phyloP scores from a whole-genome alignment of 2,797 vertebrate species.

The Pipistrellus kuhlii region DNA sequence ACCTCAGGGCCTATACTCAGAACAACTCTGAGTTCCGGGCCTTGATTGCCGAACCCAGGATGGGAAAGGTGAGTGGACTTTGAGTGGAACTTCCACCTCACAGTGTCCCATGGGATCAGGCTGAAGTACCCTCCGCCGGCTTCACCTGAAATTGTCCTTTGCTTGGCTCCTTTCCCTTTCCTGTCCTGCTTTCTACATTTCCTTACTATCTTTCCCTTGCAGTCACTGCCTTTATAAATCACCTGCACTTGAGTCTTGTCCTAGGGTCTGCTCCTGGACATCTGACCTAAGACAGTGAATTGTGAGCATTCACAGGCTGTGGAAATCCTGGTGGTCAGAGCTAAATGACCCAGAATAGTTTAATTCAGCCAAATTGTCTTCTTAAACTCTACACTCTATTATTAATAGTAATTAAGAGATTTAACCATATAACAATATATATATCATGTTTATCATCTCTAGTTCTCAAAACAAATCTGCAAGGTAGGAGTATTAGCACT shows the following conservation, averaged over 20 bases:
- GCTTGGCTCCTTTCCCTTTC: background rate
- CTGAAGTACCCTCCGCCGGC: background rate
- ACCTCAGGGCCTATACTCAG: conserved; percentile 95
- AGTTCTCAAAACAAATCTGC: background rate
- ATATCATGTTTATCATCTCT: background rate
- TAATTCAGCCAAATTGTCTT: background rate
- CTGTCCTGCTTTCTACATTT: background rate
- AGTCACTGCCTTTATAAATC: background rate
- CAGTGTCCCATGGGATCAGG: background rate
- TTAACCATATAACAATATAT: background rate
- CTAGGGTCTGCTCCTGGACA: background rate
- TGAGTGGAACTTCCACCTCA: background rate
- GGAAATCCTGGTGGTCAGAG: background rate
- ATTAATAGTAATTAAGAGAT: background rate
- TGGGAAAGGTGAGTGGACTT: conserved; percentile 92
- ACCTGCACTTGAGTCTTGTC: background rate
- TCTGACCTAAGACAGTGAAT: background rate
- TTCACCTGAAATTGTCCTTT: background rate
- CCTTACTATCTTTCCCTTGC: background rate
- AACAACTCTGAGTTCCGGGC: conserved; percentile 94
- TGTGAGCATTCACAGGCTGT: background rate
- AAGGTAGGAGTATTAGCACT: background rate
- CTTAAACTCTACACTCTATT: background rate
- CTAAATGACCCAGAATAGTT: background rate
- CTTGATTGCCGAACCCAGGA: conserved; percentile 94